These are phyloP conservation scores for Drosophila atripex DNA, from an alignment of 2,888 invertebrate species.

Conservation along the genomic window DNA sequence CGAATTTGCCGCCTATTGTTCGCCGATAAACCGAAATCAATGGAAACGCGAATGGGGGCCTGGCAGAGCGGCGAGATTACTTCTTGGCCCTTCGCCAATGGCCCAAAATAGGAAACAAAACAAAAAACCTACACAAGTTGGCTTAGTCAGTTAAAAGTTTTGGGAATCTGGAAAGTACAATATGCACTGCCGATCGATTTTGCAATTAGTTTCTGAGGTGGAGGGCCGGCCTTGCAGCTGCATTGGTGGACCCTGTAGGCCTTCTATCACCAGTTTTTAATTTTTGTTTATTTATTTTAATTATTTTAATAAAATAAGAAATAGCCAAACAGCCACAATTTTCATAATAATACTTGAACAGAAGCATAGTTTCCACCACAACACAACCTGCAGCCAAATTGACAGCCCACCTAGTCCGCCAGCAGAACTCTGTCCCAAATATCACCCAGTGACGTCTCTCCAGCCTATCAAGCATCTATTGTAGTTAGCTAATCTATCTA, in stretches of 20 bases:
- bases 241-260: background rate
- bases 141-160: background rate
- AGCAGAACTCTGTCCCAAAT: no score
- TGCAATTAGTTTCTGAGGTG: constrained; percentile 3
- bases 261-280: no score
- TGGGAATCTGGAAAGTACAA: background rate
- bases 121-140: constrained; percentile 1
- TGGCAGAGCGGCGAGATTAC: constrained; percentile 12
- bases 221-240: background rate
- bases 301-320: no score
- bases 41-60: constrained; percentile 14
- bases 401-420: no score
- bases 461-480: no score
- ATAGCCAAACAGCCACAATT: no score
- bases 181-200: constrained; percentile 8
- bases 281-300: no score
- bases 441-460: no score
- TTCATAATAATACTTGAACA: no score
- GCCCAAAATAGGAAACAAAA: background rate
- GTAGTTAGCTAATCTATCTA: no score
- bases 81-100: constrained; percentile 40
- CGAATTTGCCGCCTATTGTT: constrained; percentile 61
- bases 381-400: no score
- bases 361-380: no score
- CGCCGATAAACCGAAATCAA: constrained; percentile 64